Base-by-base conservation (phyloP, 2,113 vertebrate species). In the Heterochromis multidens region DNA sequence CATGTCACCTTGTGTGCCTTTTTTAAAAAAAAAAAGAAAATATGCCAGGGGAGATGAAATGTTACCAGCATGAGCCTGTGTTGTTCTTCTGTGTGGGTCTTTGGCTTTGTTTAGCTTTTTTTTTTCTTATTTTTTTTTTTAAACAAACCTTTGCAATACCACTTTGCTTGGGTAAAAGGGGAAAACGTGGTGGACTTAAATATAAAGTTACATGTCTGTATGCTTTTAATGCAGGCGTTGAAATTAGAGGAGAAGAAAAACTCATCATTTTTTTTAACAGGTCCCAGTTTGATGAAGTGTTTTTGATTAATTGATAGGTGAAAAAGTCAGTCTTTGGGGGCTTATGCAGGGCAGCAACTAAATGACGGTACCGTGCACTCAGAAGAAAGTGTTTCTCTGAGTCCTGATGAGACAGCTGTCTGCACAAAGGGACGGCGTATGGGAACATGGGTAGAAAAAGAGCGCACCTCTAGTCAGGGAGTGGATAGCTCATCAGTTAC, bases 401-500 rank as follows among this genome's bases (percentile, higher is more conserved):
- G 82, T 31, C 49, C 31, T 2, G 23, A 3, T 1, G 33, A 90
- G 83, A 79, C 90, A 93, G 87, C 85, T 90, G 87, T 89, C 85
- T 79, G 31, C 25, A 65, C 72, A 91, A 79, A 79, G 67, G 8
- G 61, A 35, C 35, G 31, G 60, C 70, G 59, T 78, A 80, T 21
- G 59, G 16, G 63, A 79, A 54, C 62, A 62, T 46, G 84, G 90
- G 91, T 89, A 21, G 83, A 83, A 87, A 88, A 72, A 74, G 78
- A 83, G 19, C 72, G 60, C 88, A 86, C 90, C 88, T 89, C 88
- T 80, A 60, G 40, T 81, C 65, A 25, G 21, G 35, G n/a, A 25
- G 14, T 49, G 52, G 56, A 87, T 57, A 84, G 72, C 84, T 88
- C 87, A 90, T 92, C 35, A 17, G 79, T 83, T 88, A 87, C 78